Evolutionary conservation across 2,888 invertebrate genomes (phyloP).

Genomic region (Anthophora plumipes): DNA sequence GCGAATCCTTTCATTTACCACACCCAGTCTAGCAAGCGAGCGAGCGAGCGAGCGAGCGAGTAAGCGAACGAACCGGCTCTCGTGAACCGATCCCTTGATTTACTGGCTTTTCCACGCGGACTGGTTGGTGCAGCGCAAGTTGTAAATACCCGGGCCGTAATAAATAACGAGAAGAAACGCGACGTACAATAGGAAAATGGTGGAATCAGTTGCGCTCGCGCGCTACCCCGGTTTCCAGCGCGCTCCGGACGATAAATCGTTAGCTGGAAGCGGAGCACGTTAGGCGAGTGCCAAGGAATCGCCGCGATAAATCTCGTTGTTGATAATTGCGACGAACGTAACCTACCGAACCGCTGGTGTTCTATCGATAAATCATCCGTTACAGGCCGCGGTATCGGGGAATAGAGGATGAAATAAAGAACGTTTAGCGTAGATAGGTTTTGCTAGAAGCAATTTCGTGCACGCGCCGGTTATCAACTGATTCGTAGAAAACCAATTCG

Average conservation of each 20-base stretch:
- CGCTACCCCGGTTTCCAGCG: constrained; percentile 21
- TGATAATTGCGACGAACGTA: constrained; percentile 52
- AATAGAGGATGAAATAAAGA: background rate
- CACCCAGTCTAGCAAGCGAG: background rate
- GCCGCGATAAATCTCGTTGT: constrained; percentile 49
- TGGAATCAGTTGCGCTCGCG: constrained; percentile 37
- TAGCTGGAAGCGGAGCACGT: constrained; percentile 30
- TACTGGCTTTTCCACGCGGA: constrained; percentile 28
- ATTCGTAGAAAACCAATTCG: too few relatives aligned
- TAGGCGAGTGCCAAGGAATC: constrained; percentile 42
- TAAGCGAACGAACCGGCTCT: background rate
- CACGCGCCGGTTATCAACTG: too few relatives aligned
- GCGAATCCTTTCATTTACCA: constrained; percentile 39
- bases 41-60: background rate
- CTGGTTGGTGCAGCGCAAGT: constrained; percentile 4
- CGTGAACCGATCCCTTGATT: constrained; percentile 39
- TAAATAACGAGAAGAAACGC: constrained; percentile 50
- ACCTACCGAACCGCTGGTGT: background rate
- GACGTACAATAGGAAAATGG: constrained; percentile 48
- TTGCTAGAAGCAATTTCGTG: too few relatives aligned
- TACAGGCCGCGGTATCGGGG: background rate
- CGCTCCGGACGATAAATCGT: constrained; percentile 40
- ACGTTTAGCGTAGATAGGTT: too few relatives aligned
- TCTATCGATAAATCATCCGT: constrained; percentile 48
- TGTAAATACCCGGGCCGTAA: constrained; percentile 36